phyloP scores from a whole-genome alignment of 2,113 vertebrate species.

The Thamnaconus septentrionalis region DNA sequence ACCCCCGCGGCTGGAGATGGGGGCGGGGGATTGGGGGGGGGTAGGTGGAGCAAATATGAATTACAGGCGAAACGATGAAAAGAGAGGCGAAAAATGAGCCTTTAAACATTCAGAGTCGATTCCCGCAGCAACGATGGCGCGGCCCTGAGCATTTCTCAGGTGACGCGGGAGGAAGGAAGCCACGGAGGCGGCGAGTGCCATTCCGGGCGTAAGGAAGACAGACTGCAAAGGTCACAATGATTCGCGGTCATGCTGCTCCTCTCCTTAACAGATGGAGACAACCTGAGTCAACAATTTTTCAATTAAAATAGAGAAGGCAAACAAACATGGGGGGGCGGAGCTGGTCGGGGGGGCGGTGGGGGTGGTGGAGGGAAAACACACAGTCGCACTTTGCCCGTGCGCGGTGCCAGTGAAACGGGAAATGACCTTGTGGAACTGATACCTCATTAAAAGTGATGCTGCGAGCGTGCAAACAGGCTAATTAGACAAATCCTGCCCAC shows the following conservation, averaged over 20 bases:
- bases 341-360: too few species aligned
- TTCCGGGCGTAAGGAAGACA: constrained; percentile 45
- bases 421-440: constrained; percentile 75
- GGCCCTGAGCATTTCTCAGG: constrained; percentile 31
- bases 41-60: constrained; percentile 61
- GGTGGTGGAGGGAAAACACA: constrained; percentile 41
- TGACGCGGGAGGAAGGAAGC: constrained; percentile 42
- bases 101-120: constrained; percentile 62
- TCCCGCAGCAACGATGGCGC: constrained; percentile 46
- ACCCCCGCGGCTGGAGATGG: constrained; percentile 71
- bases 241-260: constrained; percentile 66
- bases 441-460: constrained; percentile 78
- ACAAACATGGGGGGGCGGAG: constrained; percentile 54
- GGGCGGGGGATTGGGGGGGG: constrained; percentile 55
- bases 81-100: constrained; percentile 35
- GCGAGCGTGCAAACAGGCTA: constrained; percentile 65
- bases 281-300: constrained; percentile 74
- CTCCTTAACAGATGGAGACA: constrained; percentile 74
- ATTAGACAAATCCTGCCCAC: constrained; percentile 74
- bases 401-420: constrained; percentile 52
- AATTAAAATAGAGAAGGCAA: constrained; percentile 70
- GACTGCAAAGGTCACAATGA: constrained; percentile 69
- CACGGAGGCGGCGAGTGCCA: constrained; percentile 11
- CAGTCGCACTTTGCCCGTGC: constrained; percentile 29
- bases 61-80: constrained; percentile 51